Base-by-base conservation (phyloP, 1,140 invertebrate species). In the Diabrotica undecimpunctata region DNA sequence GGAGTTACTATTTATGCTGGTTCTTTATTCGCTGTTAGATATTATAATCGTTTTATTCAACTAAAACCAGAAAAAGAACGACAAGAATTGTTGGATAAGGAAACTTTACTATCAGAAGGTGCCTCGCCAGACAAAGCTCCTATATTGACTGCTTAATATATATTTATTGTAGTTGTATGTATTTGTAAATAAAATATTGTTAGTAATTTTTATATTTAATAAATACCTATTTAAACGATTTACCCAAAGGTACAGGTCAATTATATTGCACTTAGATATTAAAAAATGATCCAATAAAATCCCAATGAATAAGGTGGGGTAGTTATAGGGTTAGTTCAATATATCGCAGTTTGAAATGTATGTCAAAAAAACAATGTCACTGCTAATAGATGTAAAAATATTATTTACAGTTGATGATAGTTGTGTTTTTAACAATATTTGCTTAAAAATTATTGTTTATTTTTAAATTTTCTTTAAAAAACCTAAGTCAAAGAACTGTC, bases 1-100 rank as follows among this genome's bases (percentile, higher is more conserved):
- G 82, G 76, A 3, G 67, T 83, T 38, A 83, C 83, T 58, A 25
- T 83, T 7, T 81, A 81, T 77, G 82, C 81, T 35, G 72, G 77
- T 13, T 62, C 78, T 10, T 61, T 81, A 25, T 64, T 83, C 10
- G 80, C 76, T 25, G 74, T 81, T 56, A 77, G 81, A 74, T 75
- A 79, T 53, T 82, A 82, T 61, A 77, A 79, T 66, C 82, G 83
- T 69, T 79, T 79, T 55, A 81, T 74, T 62, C 79, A 80, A 69
- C 76, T 80, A 6, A 72, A 76, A 56, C 83, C 83, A 13, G 73
- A 79, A 72, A 75, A 78, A 66, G 69, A 80, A 62, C 74, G 78
- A 58, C 68, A 76, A 6, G 80, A 82, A 72, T 70, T 75, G 39
- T 70, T 79, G 13, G 79, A 81, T 52, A 78, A 82, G 62, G 68